A percentile compares a stretch with the other conserved stretches of the same genome.
Evolutionary conservation across 2,888 invertebrate genomes (phyloP).

Genomic region (Drosophila siamana): DNA sequence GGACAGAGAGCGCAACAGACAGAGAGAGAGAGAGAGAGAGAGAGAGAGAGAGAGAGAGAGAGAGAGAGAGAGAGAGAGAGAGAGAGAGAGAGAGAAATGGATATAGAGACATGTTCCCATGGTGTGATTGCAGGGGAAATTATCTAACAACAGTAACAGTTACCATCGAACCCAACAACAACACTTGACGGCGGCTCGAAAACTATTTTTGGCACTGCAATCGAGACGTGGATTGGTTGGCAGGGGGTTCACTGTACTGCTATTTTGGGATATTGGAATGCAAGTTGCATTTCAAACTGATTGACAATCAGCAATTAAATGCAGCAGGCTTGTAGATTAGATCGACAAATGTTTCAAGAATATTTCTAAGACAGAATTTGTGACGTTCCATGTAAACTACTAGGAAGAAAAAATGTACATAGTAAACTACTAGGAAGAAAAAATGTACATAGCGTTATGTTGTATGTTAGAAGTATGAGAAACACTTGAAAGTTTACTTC

Average conservation of each 20-base stretch:
- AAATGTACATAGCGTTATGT: no score
- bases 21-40: not conserved
- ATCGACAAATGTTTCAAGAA: no score
- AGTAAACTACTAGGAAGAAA: no score
- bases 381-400: no score
- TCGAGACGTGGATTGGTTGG: not conserved
- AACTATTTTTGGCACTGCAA: slow-evolving; percentile 45
- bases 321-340: no score
- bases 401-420: no score
- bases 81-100: slow-evolving; percentile 1
- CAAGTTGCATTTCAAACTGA: not conserved
- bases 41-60: not conserved
- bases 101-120: slow-evolving; percentile 27
- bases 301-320: not conserved
- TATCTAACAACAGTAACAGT: slow-evolving; percentile 32
- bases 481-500: no score
- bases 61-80: not conserved
- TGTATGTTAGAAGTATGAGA: no score
- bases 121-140: slow-evolving; percentile 49
- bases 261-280: not conserved
- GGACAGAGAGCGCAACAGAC: not conserved
- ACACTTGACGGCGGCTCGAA: slow-evolving; percentile 42
- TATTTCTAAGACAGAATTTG: no score
- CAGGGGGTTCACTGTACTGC: slow-evolving; percentile 3
- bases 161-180: slow-evolving; percentile 22